Conservation (phyloP, 2,113 vertebrate genomes). For the Hippocampus zosterae region DNA sequence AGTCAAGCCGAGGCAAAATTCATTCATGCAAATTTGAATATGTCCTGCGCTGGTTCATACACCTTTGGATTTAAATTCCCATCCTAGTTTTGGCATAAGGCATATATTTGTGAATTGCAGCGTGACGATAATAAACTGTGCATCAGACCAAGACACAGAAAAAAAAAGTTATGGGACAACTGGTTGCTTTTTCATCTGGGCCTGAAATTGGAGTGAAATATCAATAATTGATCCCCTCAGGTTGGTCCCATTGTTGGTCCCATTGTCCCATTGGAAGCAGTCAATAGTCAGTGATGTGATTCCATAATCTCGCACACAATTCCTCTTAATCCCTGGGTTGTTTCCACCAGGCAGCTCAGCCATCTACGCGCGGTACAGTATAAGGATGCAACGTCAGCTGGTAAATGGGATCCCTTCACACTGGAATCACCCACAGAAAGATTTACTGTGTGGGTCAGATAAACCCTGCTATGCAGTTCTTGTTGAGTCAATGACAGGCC, state of each 20-base stretch:
- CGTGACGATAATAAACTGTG: background rate
- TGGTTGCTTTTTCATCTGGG: background rate
- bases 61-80: background rate
- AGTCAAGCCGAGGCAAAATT: constrained; percentile 57
- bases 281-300: background rate
- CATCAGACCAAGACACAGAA: background rate
- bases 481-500: constrained; percentile 26
- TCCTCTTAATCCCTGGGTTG: constrained; percentile 17
- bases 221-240: background rate
- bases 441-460: constrained; percentile 52
- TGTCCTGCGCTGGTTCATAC: constrained; percentile 21
- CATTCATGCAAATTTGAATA: constrained; percentile 62
- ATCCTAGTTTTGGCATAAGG: background rate
- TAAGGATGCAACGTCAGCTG: constrained; percentile 20
- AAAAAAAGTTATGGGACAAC: background rate
- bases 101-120: background rate
- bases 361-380: background rate
- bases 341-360: constrained; percentile 22
- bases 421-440: constrained; percentile 38
- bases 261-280: background rate
- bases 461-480: constrained; percentile 46
- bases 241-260: background rate
- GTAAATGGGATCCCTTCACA: constrained; percentile 19
- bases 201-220: background rate
- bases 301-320: background rate